Evolutionary conservation across 2,888 invertebrate species (phyloP).

Genomic region (Dioctria rufipes): DNA sequence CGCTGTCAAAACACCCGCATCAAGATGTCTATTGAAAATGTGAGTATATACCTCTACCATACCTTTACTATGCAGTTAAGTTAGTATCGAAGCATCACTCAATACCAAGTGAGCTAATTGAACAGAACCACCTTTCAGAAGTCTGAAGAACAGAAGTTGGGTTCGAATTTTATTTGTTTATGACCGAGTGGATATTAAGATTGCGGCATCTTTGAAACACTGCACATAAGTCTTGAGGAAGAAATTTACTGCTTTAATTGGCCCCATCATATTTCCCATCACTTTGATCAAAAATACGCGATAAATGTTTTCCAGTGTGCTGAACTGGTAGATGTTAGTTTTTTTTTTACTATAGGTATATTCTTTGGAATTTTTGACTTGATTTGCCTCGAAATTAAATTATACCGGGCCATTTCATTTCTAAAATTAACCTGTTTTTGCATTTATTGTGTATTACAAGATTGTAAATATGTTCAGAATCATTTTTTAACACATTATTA

Average conservation of each 20-base stretch:
- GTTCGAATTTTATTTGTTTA: constrained; percentile 50
- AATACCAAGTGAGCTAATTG: constrained; percentile 13
- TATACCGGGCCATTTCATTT: no score
- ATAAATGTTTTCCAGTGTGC: neutral
- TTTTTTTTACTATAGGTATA: no score
- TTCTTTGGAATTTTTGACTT: no score
- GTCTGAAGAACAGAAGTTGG: constrained; percentile 37
- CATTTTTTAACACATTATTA: no score
- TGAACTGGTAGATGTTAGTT: no score
- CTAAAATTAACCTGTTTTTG: no score
- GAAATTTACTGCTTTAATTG: constrained; percentile 48
- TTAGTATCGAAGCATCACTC: no score
- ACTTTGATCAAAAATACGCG: constrained; percentile 1
- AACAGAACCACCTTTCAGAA: neutral
- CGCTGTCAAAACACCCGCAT: constrained; percentile 16
- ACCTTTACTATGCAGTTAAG: no score
- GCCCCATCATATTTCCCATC: constrained; percentile 17
- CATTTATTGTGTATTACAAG: no score
- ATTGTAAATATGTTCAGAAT: no score
- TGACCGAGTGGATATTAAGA: constrained; percentile 29
- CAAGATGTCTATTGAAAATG: neutral
- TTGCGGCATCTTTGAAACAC: constrained; percentile 46
- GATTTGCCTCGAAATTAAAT: no score
- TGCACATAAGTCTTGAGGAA: neutral
- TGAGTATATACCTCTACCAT: constrained; percentile 14